Conservation (phyloP, 2,113 vertebrate genomes). For the Empidonax alnorum region DNA sequence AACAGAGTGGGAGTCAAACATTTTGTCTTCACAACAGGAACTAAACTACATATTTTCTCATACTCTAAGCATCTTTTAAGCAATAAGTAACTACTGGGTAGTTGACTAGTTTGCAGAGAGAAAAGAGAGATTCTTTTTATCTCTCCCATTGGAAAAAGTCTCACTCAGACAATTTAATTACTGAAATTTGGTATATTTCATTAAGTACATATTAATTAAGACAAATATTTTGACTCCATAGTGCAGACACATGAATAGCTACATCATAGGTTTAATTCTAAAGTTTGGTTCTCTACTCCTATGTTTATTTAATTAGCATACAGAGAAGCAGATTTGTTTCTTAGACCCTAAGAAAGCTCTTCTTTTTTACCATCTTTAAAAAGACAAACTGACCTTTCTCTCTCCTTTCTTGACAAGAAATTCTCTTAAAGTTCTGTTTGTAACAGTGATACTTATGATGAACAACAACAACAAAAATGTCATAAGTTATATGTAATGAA, state of each 20-base stretch:
- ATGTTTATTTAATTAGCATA: not conserved
- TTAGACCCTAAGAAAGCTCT: not conserved
- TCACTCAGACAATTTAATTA: not conserved
- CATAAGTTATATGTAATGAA: not conserved
- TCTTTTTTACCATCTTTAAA: not conserved
- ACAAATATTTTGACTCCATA: not conserved
- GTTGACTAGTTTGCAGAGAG: not conserved
- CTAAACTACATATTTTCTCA: not conserved
- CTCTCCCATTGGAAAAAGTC: not conserved
- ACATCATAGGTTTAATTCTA: not conserved
- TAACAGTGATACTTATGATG: not conserved
- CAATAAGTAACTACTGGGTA: not conserved
- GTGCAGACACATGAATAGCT: not conserved
- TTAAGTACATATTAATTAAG: not conserved
- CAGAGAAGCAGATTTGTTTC: not conserved
- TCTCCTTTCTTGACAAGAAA: not conserved
- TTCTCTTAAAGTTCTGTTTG: not conserved
- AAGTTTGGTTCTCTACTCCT: not conserved
- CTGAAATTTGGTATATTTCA: not conserved
- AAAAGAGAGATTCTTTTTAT: not conserved
- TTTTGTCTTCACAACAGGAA: not conserved
- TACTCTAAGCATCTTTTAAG: not conserved
- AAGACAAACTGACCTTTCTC: not conserved
- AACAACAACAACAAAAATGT: not conserved
- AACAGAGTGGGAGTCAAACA: not conserved